These are phyloP conservation scores for Callipepla squamata DNA, from an alignment of 2,113 vertebrate species.

Conservation along the genomic window DNA sequence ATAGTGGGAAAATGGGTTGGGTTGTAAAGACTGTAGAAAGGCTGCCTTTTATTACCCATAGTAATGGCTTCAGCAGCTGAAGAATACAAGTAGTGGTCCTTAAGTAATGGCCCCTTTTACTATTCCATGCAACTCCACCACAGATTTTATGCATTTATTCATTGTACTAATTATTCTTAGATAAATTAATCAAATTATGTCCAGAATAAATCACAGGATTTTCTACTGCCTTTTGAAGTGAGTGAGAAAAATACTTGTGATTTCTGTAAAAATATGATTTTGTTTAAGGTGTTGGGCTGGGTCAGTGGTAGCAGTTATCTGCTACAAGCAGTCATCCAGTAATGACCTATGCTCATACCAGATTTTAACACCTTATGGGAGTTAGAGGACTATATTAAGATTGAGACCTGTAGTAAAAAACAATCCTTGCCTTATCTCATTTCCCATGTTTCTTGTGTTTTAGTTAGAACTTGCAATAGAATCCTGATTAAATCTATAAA, in stretches of 20 bases:
- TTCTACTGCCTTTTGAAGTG: neutral
- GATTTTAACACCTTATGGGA: neutral
- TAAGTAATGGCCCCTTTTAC: neutral
- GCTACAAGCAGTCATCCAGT: neutral
- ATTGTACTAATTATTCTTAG: neutral
- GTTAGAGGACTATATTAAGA: neutral
- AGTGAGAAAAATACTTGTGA: neutral
- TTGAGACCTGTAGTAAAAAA: neutral
- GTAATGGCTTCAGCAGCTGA: neutral
- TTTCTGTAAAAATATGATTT: neutral
- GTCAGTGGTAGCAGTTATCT: neutral
- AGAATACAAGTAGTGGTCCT: neutral
- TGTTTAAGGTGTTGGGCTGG: neutral
- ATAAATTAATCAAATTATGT: neutral
- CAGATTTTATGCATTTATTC: neutral
- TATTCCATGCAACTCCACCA: neutral
- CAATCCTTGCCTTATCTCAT: rapidly evolving
- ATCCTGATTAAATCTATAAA: neutral
- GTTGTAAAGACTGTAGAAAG: neutral
- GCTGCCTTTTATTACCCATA: neutral
- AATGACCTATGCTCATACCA: neutral
- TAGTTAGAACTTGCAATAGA: neutral
- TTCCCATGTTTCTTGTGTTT: neutral
- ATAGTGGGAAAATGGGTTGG: neutral
- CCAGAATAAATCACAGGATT: neutral